Base-by-base conservation (phyloP, 1,140 invertebrate species). In the Vollenhovia emeryi region DNA sequence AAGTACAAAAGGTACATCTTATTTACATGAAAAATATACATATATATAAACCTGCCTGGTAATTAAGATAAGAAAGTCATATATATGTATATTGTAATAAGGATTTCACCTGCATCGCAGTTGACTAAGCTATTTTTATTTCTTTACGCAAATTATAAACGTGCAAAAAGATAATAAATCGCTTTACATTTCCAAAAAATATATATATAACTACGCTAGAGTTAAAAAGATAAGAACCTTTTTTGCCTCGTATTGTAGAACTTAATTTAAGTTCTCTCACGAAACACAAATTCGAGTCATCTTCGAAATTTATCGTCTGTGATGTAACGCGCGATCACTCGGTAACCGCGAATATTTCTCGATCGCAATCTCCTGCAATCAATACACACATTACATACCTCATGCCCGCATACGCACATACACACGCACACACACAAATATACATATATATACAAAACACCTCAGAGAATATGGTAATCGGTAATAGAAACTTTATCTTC, bases 361-460 rank as follows among this genome's bases (percentile, higher is more conserved):
- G 43, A 80, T 57, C 50, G 36, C 36, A 36, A 57, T 78, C 24
- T 82, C 50, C n/a, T 43, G 18, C 50, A 45, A 40, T 71, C 50
- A 57, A 76, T 30, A 50, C 24, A 66, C 27, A 62, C 18, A 75
- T 40, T 64, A 55, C n/a, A 40, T 40, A 45, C 9, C 13, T 52
- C 24, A 21, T 69, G 27, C 8, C 13, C 55, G 6, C 15, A 60
- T 13, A n/a, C 24, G 55, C 27, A 52, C 18, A 75, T 27, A 73
- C 24, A 24, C 71, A 30, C 8, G 13, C 55, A 11, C 9, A 40
- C 73, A 27, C n/a, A 78, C 36, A 78, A 21, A 79, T 45, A 68
- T 79, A 79, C 27, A 79, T 59, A 85, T 52, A 80, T 85, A 45
- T 85, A 85, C 50, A 85, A 60, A 59, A 71, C 13, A 82, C 73